Percentiles rank a stretch among this genome's conserved stretches.
These are phyloP conservation scores for Dicaeum eximium DNA, from an alignment of 2,113 vertebrate species.

Conservation along the genomic window DNA sequence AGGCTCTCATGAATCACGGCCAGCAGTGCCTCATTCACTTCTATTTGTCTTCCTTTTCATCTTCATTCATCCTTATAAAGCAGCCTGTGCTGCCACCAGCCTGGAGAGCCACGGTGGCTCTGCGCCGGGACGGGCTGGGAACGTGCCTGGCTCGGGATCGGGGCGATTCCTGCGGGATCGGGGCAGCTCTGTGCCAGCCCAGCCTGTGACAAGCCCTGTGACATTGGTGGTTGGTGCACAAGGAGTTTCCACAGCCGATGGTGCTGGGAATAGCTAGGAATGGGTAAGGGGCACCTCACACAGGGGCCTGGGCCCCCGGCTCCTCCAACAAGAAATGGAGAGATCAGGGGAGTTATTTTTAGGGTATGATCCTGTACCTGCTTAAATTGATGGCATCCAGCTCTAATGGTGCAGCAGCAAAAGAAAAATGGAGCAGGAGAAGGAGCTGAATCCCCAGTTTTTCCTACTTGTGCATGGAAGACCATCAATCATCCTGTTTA, in stretches of 20 bases:
- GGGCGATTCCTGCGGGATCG: rapidly evolving
- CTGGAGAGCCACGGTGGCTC: neutral
- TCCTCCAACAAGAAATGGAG: neutral
- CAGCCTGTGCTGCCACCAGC: slow-evolving; percentile 77
- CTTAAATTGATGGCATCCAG: slow-evolving; percentile 45
- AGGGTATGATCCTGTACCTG: slow-evolving; percentile 42
- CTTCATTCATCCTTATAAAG: slow-evolving; percentile 93
- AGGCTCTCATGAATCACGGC: slow-evolving; percentile 90
- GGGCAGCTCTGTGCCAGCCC: neutral
- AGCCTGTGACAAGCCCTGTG: rapidly evolving
- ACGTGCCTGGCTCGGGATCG: neutral
- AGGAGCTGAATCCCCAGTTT: slow-evolving; percentile 60
- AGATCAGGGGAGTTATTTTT: slow-evolving; percentile 40
- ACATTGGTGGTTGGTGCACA: rapidly evolving
- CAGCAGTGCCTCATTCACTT: slow-evolving; percentile 81
- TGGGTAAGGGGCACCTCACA: rapidly evolving
- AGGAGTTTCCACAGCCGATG: rapidly evolving
- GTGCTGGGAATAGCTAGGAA: rapidly evolving
- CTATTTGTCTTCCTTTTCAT: slow-evolving; percentile 88
- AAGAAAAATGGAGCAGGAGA: slow-evolving; percentile 54
- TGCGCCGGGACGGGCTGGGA: neutral
- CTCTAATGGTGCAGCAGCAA: slow-evolving; percentile 5
- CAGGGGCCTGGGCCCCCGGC: neutral
- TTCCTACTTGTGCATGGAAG: neutral
- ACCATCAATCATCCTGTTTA: slow-evolving; percentile 37